Evolutionary conservation across 1,140 invertebrate species (phyloP), one percentile per base, ranked within the genome.

Genomic region (Anastrepha obliqua): DNA sequence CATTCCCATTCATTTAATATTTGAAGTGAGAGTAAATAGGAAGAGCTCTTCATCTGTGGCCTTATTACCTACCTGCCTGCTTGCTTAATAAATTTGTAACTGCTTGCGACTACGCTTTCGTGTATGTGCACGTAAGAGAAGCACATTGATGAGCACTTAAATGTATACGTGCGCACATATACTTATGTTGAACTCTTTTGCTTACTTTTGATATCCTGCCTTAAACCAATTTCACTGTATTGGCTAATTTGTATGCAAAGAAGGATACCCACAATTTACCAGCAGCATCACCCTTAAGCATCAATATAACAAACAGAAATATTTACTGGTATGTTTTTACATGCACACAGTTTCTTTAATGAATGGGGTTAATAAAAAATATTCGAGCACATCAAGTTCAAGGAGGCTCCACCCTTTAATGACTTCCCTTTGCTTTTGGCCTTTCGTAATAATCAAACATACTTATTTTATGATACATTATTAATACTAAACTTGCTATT

Each of bases 201-300:
- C 11, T 51, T 81, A 58, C n/a, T 81, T 81, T 58, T 15, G 4
- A 7, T 67, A 7, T 47, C 39, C 3, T 15, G 17, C 2, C 44
- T 51, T 55, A 29, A 29, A 81, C 3, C 74, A 42, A 58, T 67
- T 39, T 67, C 65, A 2, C 39, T 42, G 39, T 67, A 67, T 67
- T 67, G 74, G 44, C 74, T 81, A 51, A 81, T 81, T 81, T 81
- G 74, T 55, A 81, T 51, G 74, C 74, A 81, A 51, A 81, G n/a
- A 67, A 81, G 74, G 15, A 47, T 51, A 44, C 51, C 11, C 17
- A 20, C 44, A 81, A 81, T 81, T 81, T 81, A n/a, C 51, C 51
- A 39, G 74, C 42, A n/a, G 51, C 44, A 51, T 17, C 74, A n/a
- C 51, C 44, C 20, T 81, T 81, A 44, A 29, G n/a, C 44, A 58